Base-by-base conservation (phyloP, 2,113 vertebrate species). In the Apteryx owenii region DNA sequence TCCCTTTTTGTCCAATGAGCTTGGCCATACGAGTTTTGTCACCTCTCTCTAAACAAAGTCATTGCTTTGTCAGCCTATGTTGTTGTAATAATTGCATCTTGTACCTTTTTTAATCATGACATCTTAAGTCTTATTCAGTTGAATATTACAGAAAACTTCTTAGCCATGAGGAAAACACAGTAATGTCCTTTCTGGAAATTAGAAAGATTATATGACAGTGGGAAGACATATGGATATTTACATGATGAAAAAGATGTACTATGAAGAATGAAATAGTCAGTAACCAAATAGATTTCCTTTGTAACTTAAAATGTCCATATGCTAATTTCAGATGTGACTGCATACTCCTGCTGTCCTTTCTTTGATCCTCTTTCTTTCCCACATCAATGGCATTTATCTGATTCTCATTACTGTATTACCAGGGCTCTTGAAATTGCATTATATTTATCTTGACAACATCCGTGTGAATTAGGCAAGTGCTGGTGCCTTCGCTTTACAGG, bases 311-410 rank as follows among this genome's bases (percentile, higher is more conserved):
- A 93, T 95, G 51, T n/a, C 33, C 33, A 42, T 62, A 88, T 73
- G 84, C 15, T 85, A 81, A 89, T 90, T 93, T 86, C 54, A 75
- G 38, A 81, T 60, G 46, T 71, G 40, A 48, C 77, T 89, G 46
- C 81, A 76, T 66, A 88, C 4, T 93, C 78, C 50, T 95, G 48
- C 48, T 68, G 15, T 73, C 76, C 44, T 85, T 85, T 71, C 79
- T 88, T 93, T 95, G 62, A 90, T 85, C 58, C 20, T 84, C 86
- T 81, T 83, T 91, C 78, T 89, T 95, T 96, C 85, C 71, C 85
- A 88, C 78, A 83, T 66, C 36, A 70, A 28, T 73, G 44, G 29
- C 53, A 85, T 93, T 91, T 95, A 36, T 91, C 80, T 94, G 65
- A 93, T 95, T 94, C 61, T 89, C 69, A 72, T 89, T 86, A 90